Base-by-base conservation (phyloP, 2,888 invertebrate species). In the Isoperla grammatica region DNA sequence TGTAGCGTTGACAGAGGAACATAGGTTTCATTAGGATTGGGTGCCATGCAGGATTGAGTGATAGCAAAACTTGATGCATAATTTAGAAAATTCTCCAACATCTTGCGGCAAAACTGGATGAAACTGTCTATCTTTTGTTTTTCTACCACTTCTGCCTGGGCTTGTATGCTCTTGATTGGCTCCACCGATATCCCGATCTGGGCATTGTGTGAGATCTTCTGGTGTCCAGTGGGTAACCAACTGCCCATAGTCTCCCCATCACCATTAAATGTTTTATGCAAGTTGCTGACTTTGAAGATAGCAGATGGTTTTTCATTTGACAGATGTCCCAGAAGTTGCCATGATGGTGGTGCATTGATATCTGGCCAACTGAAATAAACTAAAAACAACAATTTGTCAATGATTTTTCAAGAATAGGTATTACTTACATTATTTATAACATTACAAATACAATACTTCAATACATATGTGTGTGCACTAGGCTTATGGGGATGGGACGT, bases 331-430 rank as follows among this genome's bases (percentile, higher is more conserved):
- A 99, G 79, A 50, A 89, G 85, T 71, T 94, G 93, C 98, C 98
- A 99, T 65, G 88, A 88, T n/a, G 90, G 93, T 49, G 90, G 90
- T 1, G 88, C 88, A 67, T 80, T 80, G 6, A 90, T 84, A 75
- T 94, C 92, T 0, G 95, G 95, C 95, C 95, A 96, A 72, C 93
- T 89, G 76, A 95, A 95, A 75, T 92, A 95, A 0, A 95, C 90
- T 87, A 73, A 39, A 71, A 70, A 61, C 62, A 67, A 64, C n/a
- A n/a, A n/a, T n/a, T n/a, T n/a, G n/a, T n/a, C n/a, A n/a, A n/a
- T n/a, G n/a, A n/a, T n/a, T n/a, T n/a, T n/a, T n/a, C n/a, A n/a
- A n/a, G n/a, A n/a, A n/a, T n/a, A n/a, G n/a, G n/a, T n/a, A n/a
- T n/a, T n/a, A n/a, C n/a, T n/a, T n/a, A n/a, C n/a, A n/a, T n/a